Base-by-base conservation (phyloP, 2,888 invertebrate genomes). In the Stictocephala bisonia region DNA sequence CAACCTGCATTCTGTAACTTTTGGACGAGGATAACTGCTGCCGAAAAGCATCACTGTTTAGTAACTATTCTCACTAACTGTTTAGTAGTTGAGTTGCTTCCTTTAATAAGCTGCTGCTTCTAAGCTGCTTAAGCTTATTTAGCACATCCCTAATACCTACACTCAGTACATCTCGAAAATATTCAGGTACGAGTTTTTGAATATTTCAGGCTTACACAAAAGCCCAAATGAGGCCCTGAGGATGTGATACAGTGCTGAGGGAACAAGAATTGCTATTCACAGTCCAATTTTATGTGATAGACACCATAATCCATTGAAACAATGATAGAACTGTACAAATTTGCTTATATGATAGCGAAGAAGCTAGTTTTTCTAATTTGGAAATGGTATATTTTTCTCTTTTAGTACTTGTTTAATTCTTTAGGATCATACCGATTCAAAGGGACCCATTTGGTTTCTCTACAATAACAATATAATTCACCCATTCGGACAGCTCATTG, bases 341-440 rank as follows among this genome's bases (percentile, higher is more conserved):
- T 18, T 50, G 22, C 48, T 70, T 70, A 24, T 72, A 73, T 71
- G 74, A 58, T 74, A 76, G 51, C 69, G 77, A 72, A 71, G 73
- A 48, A 64, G 76, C 18, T 68, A 78, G 40, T 68, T 78, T 78
- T 53, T 81, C 75, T 58, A 80, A 41, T 74, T 76, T 77, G 35
- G 78, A 74, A 18, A 79, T 79, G 27, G 74, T 67, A 73, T 77
- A 75, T 60, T 78, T 73, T 70, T 79, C 69, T 72, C 76, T 53
- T 58, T 72, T 64, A 70, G 48, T 69, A 56, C 74, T 78, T 77
- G 73, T 78, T 80, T 60, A 77, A 68, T 44, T 79, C 76, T 27
- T n/a, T 66, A 9, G 81, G 80, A 51, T 81, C 80, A 44, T 81
- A 48, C 72, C 81, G 81, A 13, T 81, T 44, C 20, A 80, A 13